These are phyloP conservation scores for Hephaestus fuliginosus DNA, from an alignment of 2,797 vertebrate genomes.

Conservation along the genomic window DNA sequence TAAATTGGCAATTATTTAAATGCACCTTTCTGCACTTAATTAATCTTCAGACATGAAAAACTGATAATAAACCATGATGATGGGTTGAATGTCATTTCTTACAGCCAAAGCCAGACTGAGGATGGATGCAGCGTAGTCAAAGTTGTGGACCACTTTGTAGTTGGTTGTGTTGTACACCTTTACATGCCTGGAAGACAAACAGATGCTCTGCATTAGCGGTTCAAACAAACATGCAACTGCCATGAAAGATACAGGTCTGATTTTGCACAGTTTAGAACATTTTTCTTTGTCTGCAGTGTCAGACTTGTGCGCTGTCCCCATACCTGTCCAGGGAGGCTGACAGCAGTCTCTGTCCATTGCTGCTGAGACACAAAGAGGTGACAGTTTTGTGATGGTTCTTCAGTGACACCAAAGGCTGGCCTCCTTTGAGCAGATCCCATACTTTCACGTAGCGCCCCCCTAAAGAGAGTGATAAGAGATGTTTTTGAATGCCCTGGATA, in stretches of 20 bases:
- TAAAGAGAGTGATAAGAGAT: constrained; percentile 55
- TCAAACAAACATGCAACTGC: background rate
- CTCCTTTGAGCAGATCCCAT: constrained; percentile 97
- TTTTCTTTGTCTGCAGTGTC: background rate
- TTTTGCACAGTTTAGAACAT: background rate
- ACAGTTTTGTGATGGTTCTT: constrained; percentile 99
- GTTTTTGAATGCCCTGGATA: background rate
- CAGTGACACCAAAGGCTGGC: constrained; percentile 93
- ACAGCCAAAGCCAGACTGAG: constrained; percentile 93
- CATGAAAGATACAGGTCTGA: background rate
- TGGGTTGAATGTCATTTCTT: constrained; percentile 73
- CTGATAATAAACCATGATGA: background rate
- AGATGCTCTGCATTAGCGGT: constrained; percentile 10
- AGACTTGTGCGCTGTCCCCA: constrained; percentile 3
- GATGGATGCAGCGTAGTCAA: constrained; percentile 93
- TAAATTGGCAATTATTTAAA: background rate
- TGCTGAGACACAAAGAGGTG: constrained; percentile 92
- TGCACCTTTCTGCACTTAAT: background rate
- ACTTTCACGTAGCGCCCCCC: constrained; percentile 96
- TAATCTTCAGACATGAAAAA: background rate
- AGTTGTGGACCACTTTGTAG: constrained; percentile 97
- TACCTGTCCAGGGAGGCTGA: constrained; percentile 97
- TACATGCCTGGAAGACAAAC: constrained; percentile 89
- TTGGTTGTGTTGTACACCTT: constrained; percentile 96
- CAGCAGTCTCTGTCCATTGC: constrained; percentile 92